Evolutionary conservation across 2,888 invertebrate species (phyloP).

Genomic region (Sarcophaga caerulescens): DNA sequence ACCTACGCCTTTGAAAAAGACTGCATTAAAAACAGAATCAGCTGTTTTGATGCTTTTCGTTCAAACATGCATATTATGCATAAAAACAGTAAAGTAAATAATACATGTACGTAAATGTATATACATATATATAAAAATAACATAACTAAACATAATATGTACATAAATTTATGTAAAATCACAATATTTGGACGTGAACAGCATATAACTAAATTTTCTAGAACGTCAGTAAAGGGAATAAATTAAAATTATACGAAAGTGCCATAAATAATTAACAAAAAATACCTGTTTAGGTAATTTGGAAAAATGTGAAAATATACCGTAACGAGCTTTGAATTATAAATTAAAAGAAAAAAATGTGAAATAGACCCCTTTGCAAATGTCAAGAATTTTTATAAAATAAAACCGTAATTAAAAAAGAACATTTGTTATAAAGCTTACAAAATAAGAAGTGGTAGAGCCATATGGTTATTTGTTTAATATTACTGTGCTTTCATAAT

Average conservation of each 20-base stretch:
- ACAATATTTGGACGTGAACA: constrained; percentile 21
- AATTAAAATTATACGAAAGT: neutral
- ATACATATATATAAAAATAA: neutral
- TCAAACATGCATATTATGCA: constrained; percentile 25
- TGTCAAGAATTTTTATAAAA: too few relatives aligned
- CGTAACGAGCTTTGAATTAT: neutral
- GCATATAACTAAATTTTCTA: constrained; percentile 16
- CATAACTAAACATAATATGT: neutral
- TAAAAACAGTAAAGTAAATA: constrained; percentile 3
- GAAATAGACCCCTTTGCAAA: neutral
- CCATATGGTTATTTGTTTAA: too few relatives aligned
- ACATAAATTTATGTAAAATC: constrained; percentile 29
- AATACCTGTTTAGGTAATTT: neutral
- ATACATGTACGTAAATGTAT: neutral
- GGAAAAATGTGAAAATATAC: constrained; percentile 1
- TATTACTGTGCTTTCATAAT: constrained; percentile 1
- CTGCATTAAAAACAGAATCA: constrained; percentile 24
- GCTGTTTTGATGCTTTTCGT: constrained; percentile 21
- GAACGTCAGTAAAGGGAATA: too few relatives aligned
- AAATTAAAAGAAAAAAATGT: constrained; percentile 2
- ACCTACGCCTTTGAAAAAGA: neutral
- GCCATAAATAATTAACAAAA: constrained; percentile 6
- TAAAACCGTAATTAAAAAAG: neutral
- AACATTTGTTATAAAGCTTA: too few relatives aligned
- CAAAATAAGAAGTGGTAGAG: too few relatives aligned